phyloP scores from a whole-genome alignment of 2,888 invertebrate genomes.

The Mellilla xanthometata region DNA sequence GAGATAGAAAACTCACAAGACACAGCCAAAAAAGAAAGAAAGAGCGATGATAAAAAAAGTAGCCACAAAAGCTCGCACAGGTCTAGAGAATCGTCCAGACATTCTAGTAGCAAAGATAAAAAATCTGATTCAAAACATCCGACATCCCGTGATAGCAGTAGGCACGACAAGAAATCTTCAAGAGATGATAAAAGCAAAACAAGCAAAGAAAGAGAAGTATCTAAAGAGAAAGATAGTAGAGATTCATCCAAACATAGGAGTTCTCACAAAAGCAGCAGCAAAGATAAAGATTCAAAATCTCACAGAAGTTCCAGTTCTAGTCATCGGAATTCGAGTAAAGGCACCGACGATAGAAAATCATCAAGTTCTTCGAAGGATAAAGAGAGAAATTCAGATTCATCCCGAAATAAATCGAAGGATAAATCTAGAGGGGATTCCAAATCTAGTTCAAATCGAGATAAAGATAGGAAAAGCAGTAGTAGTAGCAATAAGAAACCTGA shows the following conservation, averaged over 20 bases:
- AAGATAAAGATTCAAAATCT: slow-evolving; percentile 59
- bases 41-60: slow-evolving; percentile 55
- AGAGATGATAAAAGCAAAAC: slow-evolving; percentile 64
- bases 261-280: slow-evolving; percentile 62
- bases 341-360: slow-evolving; percentile 60
- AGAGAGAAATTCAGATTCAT: slow-evolving; percentile 48
- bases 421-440: slow-evolving; percentile 58
- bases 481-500: slow-evolving; percentile 63
- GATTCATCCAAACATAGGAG: slow-evolving; percentile 68
- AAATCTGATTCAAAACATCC: slow-evolving; percentile 66
- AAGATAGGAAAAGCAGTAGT: slow-evolving; percentile 62
- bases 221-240: slow-evolving; percentile 65
- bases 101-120: slow-evolving; percentile 69
- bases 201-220: slow-evolving; percentile 58
- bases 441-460: slow-evolving; percentile 65
- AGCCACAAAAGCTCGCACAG: slow-evolving; percentile 66
- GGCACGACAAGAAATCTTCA: slow-evolving; percentile 61
- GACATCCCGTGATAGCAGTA: slow-evolving; percentile 61
- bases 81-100: slow-evolving; percentile 66
- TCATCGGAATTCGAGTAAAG: slow-evolving; percentile 59
- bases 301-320: slow-evolving; percentile 62
- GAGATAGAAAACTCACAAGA: slow-evolving; percentile 63
- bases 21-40: slow-evolving; percentile 56
- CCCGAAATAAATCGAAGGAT: slow-evolving; percentile 58
- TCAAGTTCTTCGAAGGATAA: slow-evolving; percentile 34